Evolutionary conservation across 2,113 vertebrate species (phyloP), one percentile per base, ranked within the genome.

Genomic region (Chrysochloris asiatica): DNA sequence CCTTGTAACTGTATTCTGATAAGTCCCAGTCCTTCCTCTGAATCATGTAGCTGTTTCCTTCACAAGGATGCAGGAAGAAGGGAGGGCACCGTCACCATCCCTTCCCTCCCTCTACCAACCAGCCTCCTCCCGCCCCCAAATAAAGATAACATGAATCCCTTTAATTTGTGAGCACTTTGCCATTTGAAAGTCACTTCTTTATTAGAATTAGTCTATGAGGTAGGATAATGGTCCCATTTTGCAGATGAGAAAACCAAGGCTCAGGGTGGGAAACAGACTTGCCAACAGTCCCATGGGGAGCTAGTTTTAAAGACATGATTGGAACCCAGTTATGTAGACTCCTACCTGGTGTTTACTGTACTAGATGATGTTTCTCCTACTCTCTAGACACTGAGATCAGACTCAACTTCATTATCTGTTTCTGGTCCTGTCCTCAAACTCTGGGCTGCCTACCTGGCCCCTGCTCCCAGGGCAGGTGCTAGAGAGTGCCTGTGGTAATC

Each of bases 11-110:
- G 48, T 95, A 97, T 30, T 98, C 98, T 0, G 96, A 77, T 50
- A 97, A 97, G 45, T 98, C 98, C 98, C 98, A 98, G 56, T 82
- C 95, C 26, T 97, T 97, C 90, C 97, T 77, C 88, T 97, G 97
- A 65, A 98, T 95, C 95, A 98, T 88, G 77, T 97, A 98, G 85
- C 95, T 93, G 0, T 98, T 98, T 10, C 98, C 98, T 98, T 84
- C n/a, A 82, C 13, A 54, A 72, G 73, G 43, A 92, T 92, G 7
- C n/a, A 1, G 4, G n/a, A 13, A 48, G 11, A 4, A 2, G 30
- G 5, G 21, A 9, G 65, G 30, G 43, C 13, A 14, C 69, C 30
- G 73, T 79, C 50, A 59, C n/a, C 33, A 52, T 8, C 3, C 41
- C 22, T 61, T 78, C n/a, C 38, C 22, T 71, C 61, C 9, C 43